Base-by-base conservation (phyloP, 2,888 invertebrate genomes). In the Scaptomyza cyrtandrae region DNA sequence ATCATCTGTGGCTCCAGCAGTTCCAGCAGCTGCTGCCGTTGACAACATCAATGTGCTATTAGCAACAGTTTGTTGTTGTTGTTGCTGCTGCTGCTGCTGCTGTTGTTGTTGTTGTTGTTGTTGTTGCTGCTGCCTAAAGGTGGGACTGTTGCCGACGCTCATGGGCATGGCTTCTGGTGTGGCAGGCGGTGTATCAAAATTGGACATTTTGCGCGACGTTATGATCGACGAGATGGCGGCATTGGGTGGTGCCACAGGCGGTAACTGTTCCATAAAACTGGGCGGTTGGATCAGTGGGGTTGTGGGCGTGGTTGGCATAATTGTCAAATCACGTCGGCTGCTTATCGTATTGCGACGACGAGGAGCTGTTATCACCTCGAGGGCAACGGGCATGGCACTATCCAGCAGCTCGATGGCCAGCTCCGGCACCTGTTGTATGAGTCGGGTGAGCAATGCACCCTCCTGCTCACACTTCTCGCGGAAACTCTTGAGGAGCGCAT, bases 381-480 rank as follows among this genome's bases (percentile, higher is more conserved):
- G 61, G 41, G 72, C 69, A 58, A 78, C 73, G 9, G 85, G 88
- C 67, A 83, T 83, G 66, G 77, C 76, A 54, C 72, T 69, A 55
- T 90, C 90, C 35, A 91, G 61, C 24, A 79, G 69, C 49, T 88
- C 85, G 7, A 33, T 35, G 41, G 78, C 73, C 73, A 86, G 86
- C 50, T 91, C 90, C 77, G 92, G 89, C 77, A 91, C 78, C 70
- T 72, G 81, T 59, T 89, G 88, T 45, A 91, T 86, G 50, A 85
- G 75, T 93, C 94, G 94, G 90, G 94, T 92, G 92, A 95, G 93
- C 90, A 94, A 93, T 91, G 94, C 94, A 90, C 95, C 95, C 91
- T 97, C 96, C 84, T 93, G 94, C 86, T 95, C 95, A 72, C 95
- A 95, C 89, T 94, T 94, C 90, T 95, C 95, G 87, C 94, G 94